A percentile compares a stretch with the other conserved stretches of the same genome.
phyloP scores from a whole-genome alignment of 2,113 vertebrate species.

The Spea multiplicata region DNA sequence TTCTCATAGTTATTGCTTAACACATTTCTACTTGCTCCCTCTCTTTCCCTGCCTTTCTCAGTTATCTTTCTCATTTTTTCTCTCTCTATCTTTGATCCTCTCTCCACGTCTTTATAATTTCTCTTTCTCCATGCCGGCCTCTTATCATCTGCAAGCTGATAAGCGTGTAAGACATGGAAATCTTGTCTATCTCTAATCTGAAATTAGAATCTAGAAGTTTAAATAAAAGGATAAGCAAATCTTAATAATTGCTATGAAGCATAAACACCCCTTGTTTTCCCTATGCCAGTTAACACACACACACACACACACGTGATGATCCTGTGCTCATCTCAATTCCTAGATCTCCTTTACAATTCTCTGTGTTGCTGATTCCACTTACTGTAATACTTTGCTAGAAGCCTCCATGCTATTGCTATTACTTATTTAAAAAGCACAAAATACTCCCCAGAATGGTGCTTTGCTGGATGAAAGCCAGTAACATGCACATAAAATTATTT shows the following conservation, averaged over 20 bases:
- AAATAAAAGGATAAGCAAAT: constrained; percentile 37
- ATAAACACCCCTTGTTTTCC: not conserved
- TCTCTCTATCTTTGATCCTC: constrained; percentile 21
- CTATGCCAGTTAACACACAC: not conserved
- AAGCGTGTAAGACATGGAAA: constrained; percentile 38
- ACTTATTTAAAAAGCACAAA: constrained; percentile 25
- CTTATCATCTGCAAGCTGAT: not conserved
- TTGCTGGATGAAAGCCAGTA: constrained; percentile 34
- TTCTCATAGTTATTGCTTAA: not conserved
- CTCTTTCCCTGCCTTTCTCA: not conserved
- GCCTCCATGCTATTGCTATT: constrained; percentile 10
- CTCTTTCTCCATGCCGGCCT: constrained; percentile 11
- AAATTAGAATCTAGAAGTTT: constrained; percentile 34
- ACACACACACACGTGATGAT: not conserved
- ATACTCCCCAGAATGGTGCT: constrained; percentile 13
- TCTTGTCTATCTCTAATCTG: constrained; percentile 34
- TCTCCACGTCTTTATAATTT: constrained; percentile 21
- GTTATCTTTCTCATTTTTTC: constrained; percentile 22
- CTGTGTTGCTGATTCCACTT: not conserved
- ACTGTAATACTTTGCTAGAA: not conserved
- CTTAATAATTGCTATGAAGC: constrained; percentile 32
- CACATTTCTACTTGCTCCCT: not conserved
- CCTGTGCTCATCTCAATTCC: not conserved
- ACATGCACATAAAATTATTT: constrained; percentile 25
- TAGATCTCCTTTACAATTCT: not conserved